Evolutionary conservation across 1,140 invertebrate genomes (phyloP).

Genomic region (Macrobrachium rosenbergii): DNA sequence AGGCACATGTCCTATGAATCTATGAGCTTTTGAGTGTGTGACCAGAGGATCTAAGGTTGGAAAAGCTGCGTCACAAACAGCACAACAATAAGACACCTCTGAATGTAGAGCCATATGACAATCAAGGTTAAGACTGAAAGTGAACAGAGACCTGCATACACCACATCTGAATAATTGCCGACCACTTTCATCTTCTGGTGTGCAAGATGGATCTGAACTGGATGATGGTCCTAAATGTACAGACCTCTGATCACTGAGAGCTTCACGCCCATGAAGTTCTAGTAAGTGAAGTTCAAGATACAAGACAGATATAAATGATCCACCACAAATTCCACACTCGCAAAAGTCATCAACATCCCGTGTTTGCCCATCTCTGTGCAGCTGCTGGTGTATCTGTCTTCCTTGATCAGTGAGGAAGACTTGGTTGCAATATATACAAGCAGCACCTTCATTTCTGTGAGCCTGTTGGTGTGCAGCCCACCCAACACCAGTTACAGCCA

Average conservation of each 20-base stretch:
- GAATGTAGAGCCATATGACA: conserved; percentile 50
- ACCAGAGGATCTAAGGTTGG: conserved; percentile 31
- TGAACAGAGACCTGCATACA: conserved; percentile 23
- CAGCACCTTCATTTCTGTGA: conserved; percentile 25
- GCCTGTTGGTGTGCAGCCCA: conserved; percentile 43
- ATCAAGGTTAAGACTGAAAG: conserved; percentile 44
- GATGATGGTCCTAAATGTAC: conserved; percentile 8
- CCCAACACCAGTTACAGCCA: conserved; percentile 25
- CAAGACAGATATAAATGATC: conserved; percentile 40
- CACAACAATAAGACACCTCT: conserved; percentile 21
- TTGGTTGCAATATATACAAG: conserved; percentile 34
- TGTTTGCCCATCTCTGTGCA: conserved; percentile 34
- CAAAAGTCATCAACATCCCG: conserved; percentile 47
- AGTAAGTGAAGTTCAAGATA: conserved; percentile 48
- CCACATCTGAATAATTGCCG: conserved; percentile 35
- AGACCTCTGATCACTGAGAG: conserved; percentile 13
- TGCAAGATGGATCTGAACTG: conserved; percentile 1
- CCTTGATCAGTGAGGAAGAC: conserved; percentile 38
- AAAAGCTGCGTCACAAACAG: conserved; percentile 38
- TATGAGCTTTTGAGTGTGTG: conserved; percentile 16
- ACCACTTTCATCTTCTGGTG: conserved; percentile 22
- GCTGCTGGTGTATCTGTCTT: conserved; percentile 28
- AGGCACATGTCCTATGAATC: not conserved
- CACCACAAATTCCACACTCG: conserved; percentile 47
- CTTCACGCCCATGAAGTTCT: conserved; percentile 31